These are phyloP conservation scores for Eurytoma californica DNA, from an alignment of 2,888 invertebrate genomes.

Conservation along the genomic window DNA sequence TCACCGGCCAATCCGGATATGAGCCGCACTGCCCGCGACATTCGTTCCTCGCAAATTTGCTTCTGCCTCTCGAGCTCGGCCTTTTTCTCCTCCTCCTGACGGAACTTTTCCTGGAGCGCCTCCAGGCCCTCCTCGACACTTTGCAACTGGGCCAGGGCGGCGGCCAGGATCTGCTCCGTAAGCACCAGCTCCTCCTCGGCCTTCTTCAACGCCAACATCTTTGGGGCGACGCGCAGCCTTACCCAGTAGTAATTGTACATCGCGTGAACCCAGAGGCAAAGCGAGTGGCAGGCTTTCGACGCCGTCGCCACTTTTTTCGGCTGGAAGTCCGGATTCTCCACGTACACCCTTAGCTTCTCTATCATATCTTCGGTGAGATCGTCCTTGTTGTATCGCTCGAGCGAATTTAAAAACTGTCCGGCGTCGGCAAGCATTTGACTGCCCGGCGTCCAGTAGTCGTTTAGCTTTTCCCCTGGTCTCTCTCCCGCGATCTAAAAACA, in stretches of 20 bases:
- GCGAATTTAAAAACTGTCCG: constrained; percentile 85
- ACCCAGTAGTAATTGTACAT: constrained; percentile 96
- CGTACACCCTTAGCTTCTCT: constrained; percentile 86
- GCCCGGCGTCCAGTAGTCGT: constrained; percentile 94
- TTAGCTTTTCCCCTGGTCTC: constrained; percentile 86
- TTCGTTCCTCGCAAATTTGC: constrained; percentile 85
- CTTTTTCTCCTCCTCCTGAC: constrained; percentile 79
- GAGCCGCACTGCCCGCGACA: constrained; percentile 85
- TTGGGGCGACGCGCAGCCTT: constrained; percentile 89
- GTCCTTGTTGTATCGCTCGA: constrained; percentile 92
- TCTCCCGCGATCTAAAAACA: constrained; percentile 78
- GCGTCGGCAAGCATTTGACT: constrained; percentile 89
- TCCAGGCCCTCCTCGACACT: constrained; percentile 87
- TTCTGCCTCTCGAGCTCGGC: constrained; percentile 85
- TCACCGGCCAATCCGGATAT: constrained; percentile 83
- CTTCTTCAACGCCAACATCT: constrained; percentile 86
- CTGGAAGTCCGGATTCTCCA: constrained; percentile 86
- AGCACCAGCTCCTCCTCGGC: constrained; percentile 83
- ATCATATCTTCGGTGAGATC: constrained; percentile 88
- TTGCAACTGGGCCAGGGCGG: constrained; percentile 87
- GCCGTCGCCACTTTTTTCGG: constrained; percentile 85
- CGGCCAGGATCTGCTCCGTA: constrained; percentile 82
- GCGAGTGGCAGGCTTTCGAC: constrained; percentile 87
- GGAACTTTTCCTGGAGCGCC: constrained; percentile 78
- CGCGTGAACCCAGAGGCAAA: constrained; percentile 94